Base-by-base conservation (phyloP, 2,888 invertebrate species). In the Metallyticus violacea region DNA sequence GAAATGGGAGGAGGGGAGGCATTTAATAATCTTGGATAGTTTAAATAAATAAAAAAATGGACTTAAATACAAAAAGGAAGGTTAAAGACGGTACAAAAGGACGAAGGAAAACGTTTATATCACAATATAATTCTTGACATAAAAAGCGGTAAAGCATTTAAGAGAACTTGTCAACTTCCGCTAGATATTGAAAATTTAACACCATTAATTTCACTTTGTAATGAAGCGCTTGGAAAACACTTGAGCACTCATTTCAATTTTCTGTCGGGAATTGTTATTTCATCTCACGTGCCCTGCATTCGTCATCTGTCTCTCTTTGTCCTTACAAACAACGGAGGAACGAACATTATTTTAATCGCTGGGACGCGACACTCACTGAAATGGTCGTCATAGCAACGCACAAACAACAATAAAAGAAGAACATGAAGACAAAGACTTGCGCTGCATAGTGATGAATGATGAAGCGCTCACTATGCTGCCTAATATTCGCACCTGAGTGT, bases 341-440 rank as follows among this genome's bases (percentile, higher is more conserved):
- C 40, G 30, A 7, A 62, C 6, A 83, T 83, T 83, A 83, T 76
- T 83, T 83, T 83, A 83, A 83, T 83, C 76, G 77, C 25, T 62
- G 29, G 25, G 22, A 80, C 9, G 30, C 22, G 81, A 26, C n/a
- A 81, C 81, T 62, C 40, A 9, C 9, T 30, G 15, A 9, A 77
- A 83, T 40, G 27, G 83, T 83, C 83, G 77, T 27, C 83, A 83
- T 22, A 76, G 77, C 26, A 30, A 81, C 81, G 30, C 26, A 28
- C 81, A 27, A 83, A 15, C 40, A 6, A 26, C 26, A 82, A 82
- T 62, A 82, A 82, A 22, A 82, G 81, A 62, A 77, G n/a, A 26
- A 40, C 29, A 62, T 9, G 7, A 83, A 26, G 30, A 25, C 6
- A 30, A 80, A 26, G 26, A 4, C 26, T 77, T 76, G 77, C 6